phyloP scores from a whole-genome alignment of 1,140 invertebrate species.

The Mactra quadrangularis region DNA sequence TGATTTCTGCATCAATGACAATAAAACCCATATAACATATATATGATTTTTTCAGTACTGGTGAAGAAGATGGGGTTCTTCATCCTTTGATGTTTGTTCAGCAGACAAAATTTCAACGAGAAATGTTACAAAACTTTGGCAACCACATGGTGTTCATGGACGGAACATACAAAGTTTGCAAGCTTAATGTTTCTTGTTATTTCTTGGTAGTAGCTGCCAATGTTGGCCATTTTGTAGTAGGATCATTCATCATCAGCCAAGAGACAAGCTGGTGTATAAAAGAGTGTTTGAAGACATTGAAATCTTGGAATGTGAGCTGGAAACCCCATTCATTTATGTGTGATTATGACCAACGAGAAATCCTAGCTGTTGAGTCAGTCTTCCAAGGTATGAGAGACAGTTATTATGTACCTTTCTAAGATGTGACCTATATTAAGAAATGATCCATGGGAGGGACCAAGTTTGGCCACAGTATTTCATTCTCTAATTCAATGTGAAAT shows the following conservation, averaged over 20 bases:
- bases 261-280: not conserved
- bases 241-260: not conserved
- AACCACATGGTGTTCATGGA: constrained; percentile 3
- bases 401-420: too few species aligned
- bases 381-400: too few species aligned
- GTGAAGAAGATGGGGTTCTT: not conserved
- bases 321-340: not conserved
- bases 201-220: not conserved
- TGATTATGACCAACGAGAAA: constrained; percentile 7
- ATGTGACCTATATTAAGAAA: too few species aligned
- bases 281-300: not conserved
- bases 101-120: constrained; percentile 5
- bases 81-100: not conserved
- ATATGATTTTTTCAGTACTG: too few species aligned
- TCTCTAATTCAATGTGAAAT: too few species aligned
- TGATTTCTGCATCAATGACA: too few species aligned
- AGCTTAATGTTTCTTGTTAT: not conserved
- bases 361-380: too few species aligned
- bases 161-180: not conserved
- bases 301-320: not conserved
- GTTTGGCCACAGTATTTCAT: too few species aligned
- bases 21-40: too few species aligned
- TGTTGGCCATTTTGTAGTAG: not conserved
- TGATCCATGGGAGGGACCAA: too few species aligned
- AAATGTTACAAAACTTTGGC: not conserved